Conservation (phyloP, 2,113 vertebrate species). For the Grus americana region DNA sequence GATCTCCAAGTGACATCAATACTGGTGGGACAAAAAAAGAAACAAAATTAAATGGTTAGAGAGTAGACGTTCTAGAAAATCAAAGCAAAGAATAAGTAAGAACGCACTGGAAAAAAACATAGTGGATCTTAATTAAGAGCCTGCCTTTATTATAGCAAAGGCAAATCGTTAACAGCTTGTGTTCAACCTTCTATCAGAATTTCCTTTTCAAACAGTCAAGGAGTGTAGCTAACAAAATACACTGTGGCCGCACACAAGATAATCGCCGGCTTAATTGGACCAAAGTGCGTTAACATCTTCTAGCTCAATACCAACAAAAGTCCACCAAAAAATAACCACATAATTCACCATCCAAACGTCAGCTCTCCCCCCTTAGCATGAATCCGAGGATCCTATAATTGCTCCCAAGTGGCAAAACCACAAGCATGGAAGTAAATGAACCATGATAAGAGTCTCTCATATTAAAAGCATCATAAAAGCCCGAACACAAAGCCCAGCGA, state of each 20-base stretch:
- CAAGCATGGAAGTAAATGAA: conserved; percentile 39
- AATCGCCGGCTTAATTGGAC: background rate
- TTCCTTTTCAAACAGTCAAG: background rate
- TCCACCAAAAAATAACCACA: conserved; percentile 21
- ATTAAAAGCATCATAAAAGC: conserved; percentile 36
- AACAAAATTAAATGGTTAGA: background rate
- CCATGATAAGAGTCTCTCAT: conserved; percentile 50
- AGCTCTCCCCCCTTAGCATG: background rate
- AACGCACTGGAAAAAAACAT: background rate
- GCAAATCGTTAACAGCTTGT: background rate
- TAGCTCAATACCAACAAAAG: background rate
- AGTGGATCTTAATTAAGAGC: background rate
- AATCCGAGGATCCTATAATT: background rate
- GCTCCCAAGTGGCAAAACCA: conserved; percentile 57
- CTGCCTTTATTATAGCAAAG: background rate
- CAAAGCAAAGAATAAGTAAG: background rate
- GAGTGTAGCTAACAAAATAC: background rate
- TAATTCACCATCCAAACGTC: background rate
- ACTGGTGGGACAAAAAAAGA: background rate
- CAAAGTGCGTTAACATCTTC: background rate
- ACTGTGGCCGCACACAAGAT: background rate
- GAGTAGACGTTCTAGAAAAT: background rate
- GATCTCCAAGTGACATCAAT: background rate
- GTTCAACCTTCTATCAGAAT: background rate
- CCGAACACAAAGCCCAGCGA: conserved; percentile 41